Evolutionary conservation across 2,797 vertebrate genomes (phyloP), one percentile per base, ranked within the genome.

Genomic region (Poeciliopsis presidionis): DNA sequence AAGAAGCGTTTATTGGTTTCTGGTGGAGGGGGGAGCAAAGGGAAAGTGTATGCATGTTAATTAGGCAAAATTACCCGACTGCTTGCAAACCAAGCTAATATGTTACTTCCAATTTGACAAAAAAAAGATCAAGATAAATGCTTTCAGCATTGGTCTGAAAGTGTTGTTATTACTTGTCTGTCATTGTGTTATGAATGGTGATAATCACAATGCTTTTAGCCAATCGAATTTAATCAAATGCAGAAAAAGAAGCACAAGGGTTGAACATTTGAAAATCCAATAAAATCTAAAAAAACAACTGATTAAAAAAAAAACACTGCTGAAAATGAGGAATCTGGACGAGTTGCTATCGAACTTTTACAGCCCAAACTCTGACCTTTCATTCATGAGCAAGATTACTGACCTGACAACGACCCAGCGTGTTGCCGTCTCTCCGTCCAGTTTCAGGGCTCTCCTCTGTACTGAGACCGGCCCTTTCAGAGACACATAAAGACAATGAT

Each of bases 51-150:
- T 91, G 89, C 87, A 79, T 63, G 83, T 91, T 95, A 94, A 95
- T 95, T 95, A 95, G 91, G 88, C 88, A 77, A 91, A 91, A 94
- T 93, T 92, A 92, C 91, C 92, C 83, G 91, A 74, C 77, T 90
- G 90, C 86, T 89, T 71, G 87, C 91, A 92, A 94, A 92, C 88
- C 83, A 77, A 91, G 86, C 86, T 87, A 88, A 93, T 93, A 84
- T 93, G 89, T 90, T 88, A 86, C 80, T 79, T 90, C 83, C 82
- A 81, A 91, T 93, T 91, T 83, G 14, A 82, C 9, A 33, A 33
- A 12, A 76, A 70, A 46, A 72, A 70, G 63, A 79, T n/a, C n/a
- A 79, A 77, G 46, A 41, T 36, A 30, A 78, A 91, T 93, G 86
- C 87, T 88, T 78, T 53, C 82, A 83, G 85, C 85, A 84, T 80